Evolutionary conservation across 2,113 vertebrate genomes (phyloP).

Genomic region (Zosterops borbonicus): DNA sequence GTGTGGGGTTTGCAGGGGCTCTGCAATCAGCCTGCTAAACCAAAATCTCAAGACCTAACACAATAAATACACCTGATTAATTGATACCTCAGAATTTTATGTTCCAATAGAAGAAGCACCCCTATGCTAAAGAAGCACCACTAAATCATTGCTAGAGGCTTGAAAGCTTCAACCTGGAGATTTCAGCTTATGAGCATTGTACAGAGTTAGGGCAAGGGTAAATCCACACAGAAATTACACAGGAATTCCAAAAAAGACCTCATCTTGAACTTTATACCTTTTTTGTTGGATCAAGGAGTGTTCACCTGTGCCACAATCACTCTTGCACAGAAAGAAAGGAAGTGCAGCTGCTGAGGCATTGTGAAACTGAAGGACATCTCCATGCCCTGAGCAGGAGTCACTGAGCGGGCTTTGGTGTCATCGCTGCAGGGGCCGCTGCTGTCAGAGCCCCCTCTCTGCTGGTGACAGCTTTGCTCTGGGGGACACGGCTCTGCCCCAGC

Average conservation of each 20-base stretch:
- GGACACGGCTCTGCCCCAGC: background rate
- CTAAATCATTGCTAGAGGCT: background rate
- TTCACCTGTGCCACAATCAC: background rate
- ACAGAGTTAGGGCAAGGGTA: background rate
- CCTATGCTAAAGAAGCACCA: no score
- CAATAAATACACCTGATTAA: background rate
- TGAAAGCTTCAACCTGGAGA: background rate
- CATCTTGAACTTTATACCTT: background rate
- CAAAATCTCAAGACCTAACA: background rate
- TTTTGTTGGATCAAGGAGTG: background rate
- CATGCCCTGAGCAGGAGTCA: background rate
- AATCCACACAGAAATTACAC: background rate
- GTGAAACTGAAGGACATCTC: background rate
- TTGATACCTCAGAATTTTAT: background rate
- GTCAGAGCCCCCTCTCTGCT: background rate
- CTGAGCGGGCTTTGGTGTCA: background rate
- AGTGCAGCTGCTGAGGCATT: background rate
- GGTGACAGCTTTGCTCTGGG: background rate
- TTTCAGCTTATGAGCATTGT: rapidly evolving
- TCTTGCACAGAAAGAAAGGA: background rate
- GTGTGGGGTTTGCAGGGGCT: background rate
- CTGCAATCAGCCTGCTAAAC: background rate
- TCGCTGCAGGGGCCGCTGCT: background rate
- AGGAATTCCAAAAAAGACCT: background rate
- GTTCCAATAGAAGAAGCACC: background rate